Evolutionary conservation across 2,888 invertebrate genomes (phyloP).

Genomic region (Eremobia ochroleuca): DNA sequence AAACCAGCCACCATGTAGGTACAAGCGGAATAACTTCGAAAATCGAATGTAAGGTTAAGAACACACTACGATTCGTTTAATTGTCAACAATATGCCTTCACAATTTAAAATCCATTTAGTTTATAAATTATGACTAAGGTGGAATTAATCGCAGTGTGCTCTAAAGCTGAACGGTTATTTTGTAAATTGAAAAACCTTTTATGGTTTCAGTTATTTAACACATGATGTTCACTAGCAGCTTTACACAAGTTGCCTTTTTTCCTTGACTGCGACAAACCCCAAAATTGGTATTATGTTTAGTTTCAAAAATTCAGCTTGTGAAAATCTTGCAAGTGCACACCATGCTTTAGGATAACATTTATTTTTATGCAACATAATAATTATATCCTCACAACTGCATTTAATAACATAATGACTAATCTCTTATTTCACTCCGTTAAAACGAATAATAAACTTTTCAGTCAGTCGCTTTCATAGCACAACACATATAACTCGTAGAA

Average conservation of each 20-base stretch:
- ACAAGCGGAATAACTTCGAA: constrained; percentile 62
- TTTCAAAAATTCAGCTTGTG: constrained; percentile 6
- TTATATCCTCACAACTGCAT: constrained; percentile 30
- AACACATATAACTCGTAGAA: constrained; percentile 42
- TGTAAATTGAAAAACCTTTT: constrained; percentile 30
- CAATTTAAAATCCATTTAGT: not conserved
- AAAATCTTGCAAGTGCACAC: constrained; percentile 11
- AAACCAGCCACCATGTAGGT: constrained; percentile 67
- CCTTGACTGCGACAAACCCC: not conserved
- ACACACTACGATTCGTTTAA: constrained; percentile 33
- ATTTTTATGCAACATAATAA: constrained; percentile 33
- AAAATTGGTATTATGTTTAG: not conserved
- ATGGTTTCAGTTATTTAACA: constrained; percentile 37
- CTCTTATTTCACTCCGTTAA: constrained; percentile 45
- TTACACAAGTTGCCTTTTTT: constrained; percentile 20
- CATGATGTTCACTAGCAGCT: constrained; percentile 1
- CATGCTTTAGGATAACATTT: constrained; percentile 24
- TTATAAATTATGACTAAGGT: not conserved
- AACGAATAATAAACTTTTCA: constrained; percentile 52
- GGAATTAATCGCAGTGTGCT: constrained; percentile 43
- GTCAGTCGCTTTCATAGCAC: constrained; percentile 54
- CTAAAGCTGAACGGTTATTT: constrained; percentile 34
- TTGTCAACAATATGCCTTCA: not conserved
- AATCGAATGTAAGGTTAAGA: constrained; percentile 46
- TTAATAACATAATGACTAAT: constrained; percentile 56